Evolutionary conservation across 2,888 invertebrate species (phyloP).

Genomic region (Cephus spinipes): DNA sequence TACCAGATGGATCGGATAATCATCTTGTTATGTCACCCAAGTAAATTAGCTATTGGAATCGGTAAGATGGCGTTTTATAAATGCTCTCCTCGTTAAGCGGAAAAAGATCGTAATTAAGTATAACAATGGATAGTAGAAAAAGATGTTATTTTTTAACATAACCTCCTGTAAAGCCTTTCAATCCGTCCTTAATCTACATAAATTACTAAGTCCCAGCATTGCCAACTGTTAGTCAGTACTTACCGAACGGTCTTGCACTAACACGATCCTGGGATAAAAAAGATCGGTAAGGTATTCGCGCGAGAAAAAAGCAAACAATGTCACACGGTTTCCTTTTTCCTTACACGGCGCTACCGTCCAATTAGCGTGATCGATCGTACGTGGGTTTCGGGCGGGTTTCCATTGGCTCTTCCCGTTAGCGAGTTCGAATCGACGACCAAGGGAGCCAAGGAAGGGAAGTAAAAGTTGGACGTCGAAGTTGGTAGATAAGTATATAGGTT

Average conservation of each 20-base stretch:
- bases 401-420: background rate
- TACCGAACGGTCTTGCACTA: background rate
- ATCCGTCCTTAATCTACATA: background rate
- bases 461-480: background rate
- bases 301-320: background rate
- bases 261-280: background rate
- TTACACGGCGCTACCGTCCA: background rate
- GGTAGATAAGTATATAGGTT: background rate
- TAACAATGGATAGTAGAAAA: background rate
- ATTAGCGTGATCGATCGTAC: background rate
- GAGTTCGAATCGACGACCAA: background rate
- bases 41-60: conserved; percentile 7
- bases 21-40: conserved; percentile 13
- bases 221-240: background rate
- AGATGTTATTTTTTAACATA: background rate
- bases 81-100: background rate
- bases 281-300: background rate
- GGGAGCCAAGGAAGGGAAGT: background rate
- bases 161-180: background rate
- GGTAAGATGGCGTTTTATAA: background rate
- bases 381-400: background rate
- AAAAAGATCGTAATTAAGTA: background rate
- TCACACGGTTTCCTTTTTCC: background rate
- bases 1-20: conserved; percentile 7
- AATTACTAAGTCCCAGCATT: background rate